Evolutionary conservation across 2,797 vertebrate genomes (phyloP), one percentile per base, ranked within the genome.

Genomic region (Tokudaia tokunoshimensis): DNA sequence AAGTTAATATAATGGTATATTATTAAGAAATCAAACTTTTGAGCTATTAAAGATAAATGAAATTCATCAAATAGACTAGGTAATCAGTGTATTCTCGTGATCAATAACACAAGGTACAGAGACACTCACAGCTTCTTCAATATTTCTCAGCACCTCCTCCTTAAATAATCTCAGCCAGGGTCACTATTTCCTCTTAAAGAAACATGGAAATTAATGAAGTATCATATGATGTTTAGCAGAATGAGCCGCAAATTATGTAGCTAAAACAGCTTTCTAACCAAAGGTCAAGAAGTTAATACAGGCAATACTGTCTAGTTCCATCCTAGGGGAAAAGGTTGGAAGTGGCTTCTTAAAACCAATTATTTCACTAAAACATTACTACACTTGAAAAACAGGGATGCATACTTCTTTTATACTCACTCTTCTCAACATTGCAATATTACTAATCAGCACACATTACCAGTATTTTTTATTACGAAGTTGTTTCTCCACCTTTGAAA

Each of bases 1-100:
- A 92, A 81, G 41, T 26, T 83, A 6, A 59, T 22, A 20, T 82
- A 94, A 89, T 52, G 17, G 2, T 70, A 80, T 83, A 20, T 75
- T 74, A 83, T 85, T 20, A 86, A 94, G 41, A 96, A 94, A 91
- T 61, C 5, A 94, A 26, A 87, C 85, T 29, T 44, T 94, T 94
- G 74, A 95, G 41, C 55, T 88, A 88, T 90, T 72, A 85, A 63
- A 78, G 31, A 67, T 57, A 78, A 86, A 26, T 41, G 29, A 76
- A 84, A 87, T 74, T 74, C 44, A 92, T 57, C 57, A 97, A 24
- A 37, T 85, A 85, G 3, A 24, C 82, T 83, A 88, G 70, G 55
- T 52, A 86, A 57, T 13, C 7, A 84, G 22, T 57, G 10, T 6
- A 79, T n/a, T 22, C 85, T 86, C 17, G 12, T 89, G 34, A 92